A percentile compares a stretch with the other conserved stretches of the same genome.
Evolutionary conservation across 2,113 vertebrate species (phyloP).

Genomic region (Clarias gariepinus): DNA sequence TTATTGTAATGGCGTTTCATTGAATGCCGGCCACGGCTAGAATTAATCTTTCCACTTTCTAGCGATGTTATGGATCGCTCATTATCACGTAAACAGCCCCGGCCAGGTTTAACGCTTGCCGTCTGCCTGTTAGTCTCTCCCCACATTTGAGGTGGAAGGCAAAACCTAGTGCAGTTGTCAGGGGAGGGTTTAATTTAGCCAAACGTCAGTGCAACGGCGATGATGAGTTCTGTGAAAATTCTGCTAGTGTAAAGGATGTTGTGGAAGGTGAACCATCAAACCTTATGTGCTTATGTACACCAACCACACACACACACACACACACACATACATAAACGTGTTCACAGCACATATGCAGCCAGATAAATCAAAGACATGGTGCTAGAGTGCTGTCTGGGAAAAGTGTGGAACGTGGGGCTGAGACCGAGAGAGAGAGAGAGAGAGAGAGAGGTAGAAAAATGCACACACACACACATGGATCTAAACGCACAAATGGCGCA

Average conservation of each 20-base stretch:
- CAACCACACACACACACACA: not conserved
- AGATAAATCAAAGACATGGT: slow-evolving; percentile 67
- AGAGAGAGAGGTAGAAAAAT: not conserved
- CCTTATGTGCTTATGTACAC: slow-evolving; percentile 6
- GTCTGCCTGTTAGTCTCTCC: not conserved
- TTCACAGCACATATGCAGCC: slow-evolving; percentile 50
- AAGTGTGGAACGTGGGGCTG: not conserved
- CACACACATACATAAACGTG: not conserved
- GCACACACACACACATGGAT: slow-evolving; percentile 18
- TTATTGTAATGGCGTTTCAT: slow-evolving; percentile 54
- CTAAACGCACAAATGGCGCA: slow-evolving; percentile 9
- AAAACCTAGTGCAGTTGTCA: not conserved
- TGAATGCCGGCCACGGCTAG: slow-evolving; percentile 37
- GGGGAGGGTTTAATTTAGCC: slow-evolving; percentile 7
- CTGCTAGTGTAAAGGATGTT: not conserved
- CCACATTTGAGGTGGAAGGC: not conserved
- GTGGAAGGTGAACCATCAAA: slow-evolving; percentile 1
- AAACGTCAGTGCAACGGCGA: not conserved
- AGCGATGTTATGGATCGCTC: slow-evolving; percentile 26
- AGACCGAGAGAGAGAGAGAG: slow-evolving; percentile 12
- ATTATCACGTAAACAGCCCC: slow-evolving; percentile 22
- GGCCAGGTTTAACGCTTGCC: not conserved
- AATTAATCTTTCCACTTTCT: slow-evolving; percentile 48
- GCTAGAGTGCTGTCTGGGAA: slow-evolving; percentile 27
- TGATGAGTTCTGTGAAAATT: slow-evolving; percentile 2